Evolutionary conservation across 1,140 invertebrate species (phyloP), one percentile per base, ranked within the genome.

Genomic region (Helicoverpa zea): DNA sequence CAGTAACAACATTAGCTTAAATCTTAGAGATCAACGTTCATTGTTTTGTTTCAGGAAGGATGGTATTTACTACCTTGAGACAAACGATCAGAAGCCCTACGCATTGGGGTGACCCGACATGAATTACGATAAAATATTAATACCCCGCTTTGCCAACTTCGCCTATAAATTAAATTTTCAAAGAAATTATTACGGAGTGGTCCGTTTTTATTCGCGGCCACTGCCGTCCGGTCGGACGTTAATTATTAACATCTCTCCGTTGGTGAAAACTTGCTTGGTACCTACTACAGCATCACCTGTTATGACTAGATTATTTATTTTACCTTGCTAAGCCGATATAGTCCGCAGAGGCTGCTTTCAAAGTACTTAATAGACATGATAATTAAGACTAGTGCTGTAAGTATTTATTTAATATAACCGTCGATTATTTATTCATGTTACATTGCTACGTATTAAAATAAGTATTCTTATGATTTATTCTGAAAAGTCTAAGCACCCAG

Each of bases 21-120:
- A 86, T 84, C 80, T 87, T 78, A 61, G 63, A 85, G 82, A 87
- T 87, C 81, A 82, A 84, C 63, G 74, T 63, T 84, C 82, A 82
- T 86, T 88, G 80, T 87, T 89, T 89, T 52, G 76, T 92, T 93
- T 72, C 91, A 94, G 93, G 87, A 94, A 94, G 84, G 93, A 94
- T 75, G 93, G 93, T 83, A 93, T 94, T 87, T 94, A 94, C 89
- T 94, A 94, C 86, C 90, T 94, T 81, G 91, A 86, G 87, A 94
- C 93, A 61, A 93, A 90, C 80, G 89, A 88, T 12, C 89, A 93
- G 82, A 89, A 87, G 74, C 92, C 93, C 43, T 94, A 88, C 90
- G 93, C 92, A 30, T 82, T 93, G 61, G 90, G 90, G 63, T 79
- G 76, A 59, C 70, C 84, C 85, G 68, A 78, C 79, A 54, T 90